phyloP scores from a whole-genome alignment of 2,113 vertebrate genomes.

The Cepphus grylle region DNA sequence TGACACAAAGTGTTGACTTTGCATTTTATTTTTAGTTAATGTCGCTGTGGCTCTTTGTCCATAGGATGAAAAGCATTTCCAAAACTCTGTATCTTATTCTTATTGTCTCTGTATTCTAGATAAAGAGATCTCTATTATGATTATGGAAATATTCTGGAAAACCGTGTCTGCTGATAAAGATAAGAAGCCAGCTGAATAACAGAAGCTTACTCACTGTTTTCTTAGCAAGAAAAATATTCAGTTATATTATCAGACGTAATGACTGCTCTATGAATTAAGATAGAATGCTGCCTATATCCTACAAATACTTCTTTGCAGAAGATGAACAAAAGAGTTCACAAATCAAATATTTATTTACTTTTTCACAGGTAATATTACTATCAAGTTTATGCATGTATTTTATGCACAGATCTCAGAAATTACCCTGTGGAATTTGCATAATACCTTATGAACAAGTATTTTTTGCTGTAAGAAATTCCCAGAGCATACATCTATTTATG shows the following conservation, averaged over 20 bases:
- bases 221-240: not conserved
- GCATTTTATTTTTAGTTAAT: not conserved
- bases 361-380: not conserved
- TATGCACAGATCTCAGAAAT: not conserved
- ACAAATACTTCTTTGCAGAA: not conserved
- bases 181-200: not conserved
- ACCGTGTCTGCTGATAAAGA: not conserved
- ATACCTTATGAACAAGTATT: not conserved
- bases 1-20: not conserved
- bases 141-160: conserved; percentile 32
- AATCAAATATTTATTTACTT: not conserved
- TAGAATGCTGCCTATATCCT: not conserved
- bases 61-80: not conserved
- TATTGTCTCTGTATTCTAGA: not conserved
- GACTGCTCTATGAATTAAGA: not conserved
- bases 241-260: not conserved
- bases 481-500: not conserved
- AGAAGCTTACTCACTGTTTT: not conserved
- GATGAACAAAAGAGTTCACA: not conserved
- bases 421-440: not conserved
- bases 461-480: not conserved
- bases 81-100: not conserved
- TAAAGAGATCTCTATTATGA: not conserved
- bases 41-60: not conserved
- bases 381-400: not conserved